Evolutionary conservation across 1,140 invertebrate species (phyloP).

Genomic region (Drosophila kurseongensis): DNA sequence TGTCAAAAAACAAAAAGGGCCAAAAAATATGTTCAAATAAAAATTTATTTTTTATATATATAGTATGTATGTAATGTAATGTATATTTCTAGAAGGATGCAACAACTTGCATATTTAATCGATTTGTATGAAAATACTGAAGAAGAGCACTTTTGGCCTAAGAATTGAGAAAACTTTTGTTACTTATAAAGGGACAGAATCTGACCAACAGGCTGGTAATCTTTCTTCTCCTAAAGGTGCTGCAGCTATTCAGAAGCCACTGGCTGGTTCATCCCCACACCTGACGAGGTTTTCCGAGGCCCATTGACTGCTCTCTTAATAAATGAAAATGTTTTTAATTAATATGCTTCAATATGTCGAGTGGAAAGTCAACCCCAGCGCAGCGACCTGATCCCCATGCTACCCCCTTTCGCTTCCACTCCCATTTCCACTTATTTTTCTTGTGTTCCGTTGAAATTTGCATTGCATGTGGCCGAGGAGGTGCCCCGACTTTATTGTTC

Average conservation of each 20-base stretch:
- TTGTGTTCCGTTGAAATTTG: conserved; percentile 29
- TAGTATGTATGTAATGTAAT: too few species aligned
- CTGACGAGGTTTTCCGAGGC: not conserved
- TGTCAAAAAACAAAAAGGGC: too few species aligned
- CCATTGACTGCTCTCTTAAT: conserved; percentile 66
- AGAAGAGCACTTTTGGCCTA: too few species aligned
- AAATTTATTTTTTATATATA: too few species aligned
- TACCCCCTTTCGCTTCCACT: not conserved
- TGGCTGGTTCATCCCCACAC: not conserved
- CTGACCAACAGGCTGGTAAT: not conserved
- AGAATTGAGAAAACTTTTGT: not conserved
- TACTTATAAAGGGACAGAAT: not conserved
- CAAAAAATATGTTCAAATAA: too few species aligned
- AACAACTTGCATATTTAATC: too few species aligned
- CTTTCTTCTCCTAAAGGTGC: not conserved
- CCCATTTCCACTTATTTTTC: conserved; percentile 1
- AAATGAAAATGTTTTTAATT: conserved; percentile 80
- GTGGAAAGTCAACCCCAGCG: conserved; percentile 31
- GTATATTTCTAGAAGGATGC: too few species aligned
- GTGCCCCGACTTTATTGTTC: not conserved
- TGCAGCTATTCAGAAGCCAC: conserved; percentile 2
- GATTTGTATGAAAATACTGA: too few species aligned
- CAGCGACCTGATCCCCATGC: conserved; percentile 4
- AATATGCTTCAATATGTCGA: conserved; percentile 80
- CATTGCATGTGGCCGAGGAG: conserved; percentile 20